These are phyloP conservation scores for Azemiops feae DNA, from an alignment of 2,113 vertebrate genomes.

Conservation along the genomic window DNA sequence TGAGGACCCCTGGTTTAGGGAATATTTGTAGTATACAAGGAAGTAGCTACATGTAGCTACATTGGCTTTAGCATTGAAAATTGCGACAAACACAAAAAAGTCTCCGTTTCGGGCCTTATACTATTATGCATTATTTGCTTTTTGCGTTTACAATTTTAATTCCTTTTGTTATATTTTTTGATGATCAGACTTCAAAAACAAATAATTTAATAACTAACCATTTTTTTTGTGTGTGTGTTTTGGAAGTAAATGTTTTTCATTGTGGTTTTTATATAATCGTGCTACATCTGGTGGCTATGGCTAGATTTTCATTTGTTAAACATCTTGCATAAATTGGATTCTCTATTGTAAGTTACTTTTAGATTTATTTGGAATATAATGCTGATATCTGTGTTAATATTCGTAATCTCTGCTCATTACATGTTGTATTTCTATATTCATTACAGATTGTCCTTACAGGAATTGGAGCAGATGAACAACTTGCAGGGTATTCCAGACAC, in stretches of 20 bases:
- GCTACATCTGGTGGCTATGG: background rate
- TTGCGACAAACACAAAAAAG: background rate
- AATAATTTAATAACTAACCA: background rate
- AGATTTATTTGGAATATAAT: background rate
- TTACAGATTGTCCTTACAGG: constrained; percentile 87
- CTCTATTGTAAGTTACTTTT: background rate
- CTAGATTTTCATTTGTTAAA: background rate
- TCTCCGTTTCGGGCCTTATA: background rate
- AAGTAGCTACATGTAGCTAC: background rate
- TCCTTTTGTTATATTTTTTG: background rate
- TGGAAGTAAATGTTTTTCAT: background rate
- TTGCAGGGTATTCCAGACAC: constrained; percentile 93
- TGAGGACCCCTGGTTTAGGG: background rate
- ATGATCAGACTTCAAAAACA: background rate
- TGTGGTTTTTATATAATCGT: background rate
- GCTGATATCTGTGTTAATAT: background rate
- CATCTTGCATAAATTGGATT: background rate
- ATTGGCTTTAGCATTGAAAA: background rate
- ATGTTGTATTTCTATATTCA: constrained; percentile 78
- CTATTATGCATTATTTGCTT: background rate
- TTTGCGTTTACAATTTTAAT: background rate
- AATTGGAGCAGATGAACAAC: constrained; percentile 94
- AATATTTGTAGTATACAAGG: background rate
- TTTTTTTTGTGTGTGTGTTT: background rate
- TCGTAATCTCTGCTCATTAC: background rate